A percentile compares a stretch with the other conserved stretches of the same genome.
These are phyloP conservation scores for Neostethus bicornis DNA, from an alignment of 2,797 vertebrate species.

Conservation along the genomic window DNA sequence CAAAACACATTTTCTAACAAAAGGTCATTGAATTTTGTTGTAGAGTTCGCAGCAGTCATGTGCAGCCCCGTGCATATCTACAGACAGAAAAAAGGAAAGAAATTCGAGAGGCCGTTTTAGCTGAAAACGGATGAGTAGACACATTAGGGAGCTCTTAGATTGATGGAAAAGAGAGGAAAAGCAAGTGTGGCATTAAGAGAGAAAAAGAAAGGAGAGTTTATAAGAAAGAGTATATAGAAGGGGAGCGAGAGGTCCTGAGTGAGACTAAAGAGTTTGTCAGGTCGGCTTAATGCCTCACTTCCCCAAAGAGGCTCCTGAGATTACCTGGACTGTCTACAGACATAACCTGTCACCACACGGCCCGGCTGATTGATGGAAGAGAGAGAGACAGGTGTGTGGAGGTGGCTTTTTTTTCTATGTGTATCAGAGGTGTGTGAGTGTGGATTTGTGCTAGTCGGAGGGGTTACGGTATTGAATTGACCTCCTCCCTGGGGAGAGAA, in stretches of 20 bases:
- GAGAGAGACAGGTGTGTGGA: slow-evolving; percentile 65
- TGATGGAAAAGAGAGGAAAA: slow-evolving; percentile 26
- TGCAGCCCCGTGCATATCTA: no score
- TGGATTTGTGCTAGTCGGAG: slow-evolving; percentile 47
- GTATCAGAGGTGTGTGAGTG: slow-evolving; percentile 48
- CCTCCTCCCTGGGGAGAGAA: slow-evolving; percentile 74
- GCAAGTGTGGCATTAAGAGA: slow-evolving; percentile 9
- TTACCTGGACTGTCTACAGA: slow-evolving; percentile 76
- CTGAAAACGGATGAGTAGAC: slow-evolving; percentile 34
- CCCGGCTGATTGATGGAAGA: slow-evolving; percentile 70
- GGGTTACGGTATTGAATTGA: slow-evolving; percentile 79
- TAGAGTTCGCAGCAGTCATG: no score
- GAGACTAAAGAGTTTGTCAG: slow-evolving; percentile 79
- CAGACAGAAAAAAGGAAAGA: neutral
- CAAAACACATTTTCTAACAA: no score
- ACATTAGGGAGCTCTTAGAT: slow-evolving; percentile 36
- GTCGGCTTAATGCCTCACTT: slow-evolving; percentile 72
- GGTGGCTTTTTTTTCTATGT: slow-evolving; percentile 30
- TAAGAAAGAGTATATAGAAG: slow-evolving; percentile 24
- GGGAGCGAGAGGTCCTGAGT: slow-evolving; percentile 61
- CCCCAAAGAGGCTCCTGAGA: slow-evolving; percentile 74
- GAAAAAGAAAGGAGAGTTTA: slow-evolving; percentile 38
- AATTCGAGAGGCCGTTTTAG: slow-evolving; percentile 10
- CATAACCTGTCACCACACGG: slow-evolving; percentile 70
- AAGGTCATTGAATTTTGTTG: no score